A percentile compares a stretch with the other conserved stretches of the same genome.
phyloP scores from a whole-genome alignment of 2,113 vertebrate genomes.

The Alces alces region DNA sequence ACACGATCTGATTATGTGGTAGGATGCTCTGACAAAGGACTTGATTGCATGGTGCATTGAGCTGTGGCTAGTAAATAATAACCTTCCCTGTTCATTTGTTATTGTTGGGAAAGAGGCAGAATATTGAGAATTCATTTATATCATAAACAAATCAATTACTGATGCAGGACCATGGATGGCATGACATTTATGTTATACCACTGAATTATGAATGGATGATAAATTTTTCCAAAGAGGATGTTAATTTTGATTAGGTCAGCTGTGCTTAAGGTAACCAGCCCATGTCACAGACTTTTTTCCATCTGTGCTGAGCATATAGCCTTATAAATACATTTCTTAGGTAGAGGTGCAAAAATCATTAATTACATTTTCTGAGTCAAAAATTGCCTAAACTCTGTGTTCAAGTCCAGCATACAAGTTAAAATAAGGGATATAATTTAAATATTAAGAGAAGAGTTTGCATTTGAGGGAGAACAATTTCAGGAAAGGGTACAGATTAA shows the following conservation, averaged over 20 bases:
- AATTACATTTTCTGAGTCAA: neutral
- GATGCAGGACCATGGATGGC: slow-evolving; percentile 1
- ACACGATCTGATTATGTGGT: slow-evolving; percentile 79
- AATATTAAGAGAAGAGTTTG: neutral
- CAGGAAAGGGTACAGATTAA: neutral
- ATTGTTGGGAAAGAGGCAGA: slow-evolving; percentile 67
- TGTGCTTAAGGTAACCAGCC: neutral
- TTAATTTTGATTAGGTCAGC: neutral
- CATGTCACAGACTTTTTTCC: neutral
- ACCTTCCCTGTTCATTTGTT: slow-evolving; percentile 67
- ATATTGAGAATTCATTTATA: slow-evolving; percentile 70
- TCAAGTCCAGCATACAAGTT: neutral
- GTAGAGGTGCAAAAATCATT: neutral
- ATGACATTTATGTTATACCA: neutral
- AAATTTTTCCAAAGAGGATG: slow-evolving; percentile 18
- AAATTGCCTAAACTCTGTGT: neutral
- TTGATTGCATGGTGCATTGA: slow-evolving; percentile 80
- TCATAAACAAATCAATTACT: slow-evolving; percentile 71
- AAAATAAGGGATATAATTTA: neutral
- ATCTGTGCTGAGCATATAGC: neutral
- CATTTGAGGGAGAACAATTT: neutral
- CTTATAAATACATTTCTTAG: neutral
- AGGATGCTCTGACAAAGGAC: slow-evolving; percentile 79
- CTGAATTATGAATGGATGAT: slow-evolving; percentile 36
- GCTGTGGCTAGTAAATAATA: slow-evolving; percentile 78